Percentiles rank a stretch among this genome's conserved stretches.
These are phyloP conservation scores for Neoscelio sp. DNA, from an alignment of 2,888 invertebrate genomes.

Conservation along the genomic window DNA sequence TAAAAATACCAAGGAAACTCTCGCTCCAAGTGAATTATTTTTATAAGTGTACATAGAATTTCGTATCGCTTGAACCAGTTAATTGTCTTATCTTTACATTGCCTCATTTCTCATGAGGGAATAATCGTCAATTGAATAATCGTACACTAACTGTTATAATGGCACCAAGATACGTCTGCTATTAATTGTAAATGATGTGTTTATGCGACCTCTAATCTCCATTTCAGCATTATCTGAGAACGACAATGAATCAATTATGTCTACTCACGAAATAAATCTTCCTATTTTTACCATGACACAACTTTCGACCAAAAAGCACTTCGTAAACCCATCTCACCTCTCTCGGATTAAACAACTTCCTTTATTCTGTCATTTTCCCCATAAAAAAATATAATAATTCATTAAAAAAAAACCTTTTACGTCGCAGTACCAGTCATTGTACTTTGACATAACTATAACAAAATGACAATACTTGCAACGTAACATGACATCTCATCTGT, in stretches of 20 bases:
- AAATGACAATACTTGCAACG: too few species aligned
- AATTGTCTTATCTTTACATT: constrained; percentile 45
- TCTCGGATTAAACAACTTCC: too few species aligned
- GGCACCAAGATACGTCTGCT: constrained; percentile 69
- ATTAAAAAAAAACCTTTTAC: too few species aligned
- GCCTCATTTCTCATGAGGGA: constrained; percentile 53
- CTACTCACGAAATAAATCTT: constrained; percentile 39
- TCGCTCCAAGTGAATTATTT: too few species aligned
- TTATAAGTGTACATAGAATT: neutral
- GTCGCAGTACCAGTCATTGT: too few species aligned
- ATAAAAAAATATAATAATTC: too few species aligned
- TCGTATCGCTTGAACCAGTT: constrained; percentile 29
- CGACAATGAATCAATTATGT: constrained; percentile 57
- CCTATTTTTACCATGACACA: constrained; percentile 42
- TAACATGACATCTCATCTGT: too few species aligned
- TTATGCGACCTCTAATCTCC: constrained; percentile 72
- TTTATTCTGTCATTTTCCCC: too few species aligned
- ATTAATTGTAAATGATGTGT: constrained; percentile 69
- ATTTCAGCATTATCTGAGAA: constrained; percentile 45
- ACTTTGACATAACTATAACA: too few species aligned
- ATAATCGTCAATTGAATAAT: constrained; percentile 76
- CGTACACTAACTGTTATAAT: constrained; percentile 60
- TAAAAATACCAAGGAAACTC: too few species aligned
- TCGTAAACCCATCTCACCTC: too few species aligned
- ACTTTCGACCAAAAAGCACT: neutral